Evolutionary conservation across 2,888 invertebrate species (phyloP).

Genomic region (Trilocha varians): DNA sequence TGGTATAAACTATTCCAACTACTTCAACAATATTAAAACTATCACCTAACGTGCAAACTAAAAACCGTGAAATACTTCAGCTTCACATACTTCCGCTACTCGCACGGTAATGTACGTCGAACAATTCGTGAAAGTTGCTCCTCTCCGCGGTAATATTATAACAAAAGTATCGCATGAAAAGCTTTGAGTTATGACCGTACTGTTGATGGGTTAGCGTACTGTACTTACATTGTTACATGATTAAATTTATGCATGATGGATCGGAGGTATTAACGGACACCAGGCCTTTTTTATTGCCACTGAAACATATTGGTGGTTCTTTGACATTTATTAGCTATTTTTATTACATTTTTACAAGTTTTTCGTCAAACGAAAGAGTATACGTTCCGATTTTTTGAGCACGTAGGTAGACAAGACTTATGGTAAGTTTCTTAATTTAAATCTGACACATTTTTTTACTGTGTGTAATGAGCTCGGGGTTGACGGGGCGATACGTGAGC

Average conservation of each 20-base stretch:
- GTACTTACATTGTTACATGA: constrained; percentile 5
- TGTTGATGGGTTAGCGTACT: constrained; percentile 7
- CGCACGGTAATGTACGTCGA: not conserved
- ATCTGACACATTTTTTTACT: no score
- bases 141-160: not conserved
- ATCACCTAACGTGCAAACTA: no score
- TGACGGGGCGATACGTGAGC: no score
- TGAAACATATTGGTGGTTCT: not conserved
- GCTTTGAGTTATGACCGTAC: constrained; percentile 8
- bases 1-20: no score
- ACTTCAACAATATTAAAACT: no score
- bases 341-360: no score
- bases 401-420: no score
- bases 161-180: constrained; percentile 7
- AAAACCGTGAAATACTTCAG: not conserved
- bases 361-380: no score
- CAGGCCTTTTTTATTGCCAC: not conserved
- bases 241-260: constrained; percentile 4
- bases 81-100: no score
- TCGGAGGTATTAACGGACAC: not conserved
- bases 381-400: no score
- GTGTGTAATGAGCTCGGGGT: no score
- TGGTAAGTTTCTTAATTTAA: no score
- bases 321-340: not conserved
- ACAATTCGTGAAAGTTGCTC: not conserved